Evolutionary conservation across 30 jellyfish, hydroid and myxozoan genomes (phyloP), one percentile per base, ranked within the genome.

Genomic region (Chrysaora quinquecirrha): DNA sequence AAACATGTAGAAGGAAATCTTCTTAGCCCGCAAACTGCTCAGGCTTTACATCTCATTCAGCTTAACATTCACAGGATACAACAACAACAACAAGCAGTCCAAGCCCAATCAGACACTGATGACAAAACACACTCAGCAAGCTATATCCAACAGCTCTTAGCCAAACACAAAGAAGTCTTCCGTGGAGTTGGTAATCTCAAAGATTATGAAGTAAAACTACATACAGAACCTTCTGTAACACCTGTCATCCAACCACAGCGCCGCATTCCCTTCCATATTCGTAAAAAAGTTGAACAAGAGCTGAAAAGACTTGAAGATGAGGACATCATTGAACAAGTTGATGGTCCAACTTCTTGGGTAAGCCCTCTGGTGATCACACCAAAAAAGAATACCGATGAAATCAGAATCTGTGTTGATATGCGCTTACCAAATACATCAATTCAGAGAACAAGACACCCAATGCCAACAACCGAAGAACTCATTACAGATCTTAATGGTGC

Each of bases 271-370:
- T 79, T 35, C 81, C 95, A 84, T 64, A 38, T 84, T 30, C 58
- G 87, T 75, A 85, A 85, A 43, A 52, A 60, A 20, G 84, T 85
- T 22, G 69, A 68, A 1, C 71, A 21, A 1, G 94, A 86, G 68
- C 46, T 86, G 24, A 54, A 76, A 30, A 80, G 80, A 23, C 87
- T 86, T 21, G 94, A 76, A 61, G 64, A 78, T 43, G 88, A 73
- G 12, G 96, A 78, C 94, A 78, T 86, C 9, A 86, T 86, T 33
- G 96, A 86, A 65, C 24, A 66, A 33, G 96, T 67, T 21, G 88
- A 76, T 23, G 88, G 94, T 76, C 89, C 94, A 25, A 90, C 87
- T 50, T 78, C 67, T 32, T 87, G 96, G 89, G 82, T 80, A 16
- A 66, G 90, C n/a, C n/a, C n/a, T n/a, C n/a, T n/a, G n/a, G n/a